Evolutionary conservation across 1,140 invertebrate genomes (phyloP).

Genomic region (Drosophila azteca): DNA sequence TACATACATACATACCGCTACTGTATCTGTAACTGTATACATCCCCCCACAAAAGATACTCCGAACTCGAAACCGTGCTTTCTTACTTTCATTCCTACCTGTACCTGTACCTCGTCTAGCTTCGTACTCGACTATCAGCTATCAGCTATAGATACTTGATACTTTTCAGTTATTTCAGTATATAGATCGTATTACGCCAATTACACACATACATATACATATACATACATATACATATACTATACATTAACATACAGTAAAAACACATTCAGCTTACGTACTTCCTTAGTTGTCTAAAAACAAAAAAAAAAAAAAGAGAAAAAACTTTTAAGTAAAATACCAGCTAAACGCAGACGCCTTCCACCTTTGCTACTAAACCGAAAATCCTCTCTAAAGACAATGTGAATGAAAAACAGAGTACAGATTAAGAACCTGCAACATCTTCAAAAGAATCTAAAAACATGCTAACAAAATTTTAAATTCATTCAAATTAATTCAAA

Average conservation of each 20-base stretch:
- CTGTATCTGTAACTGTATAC: slow-evolving; percentile 4
- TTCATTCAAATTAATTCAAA: slow-evolving; percentile 78
- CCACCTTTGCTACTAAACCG: slow-evolving; percentile 27
- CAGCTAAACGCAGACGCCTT: slow-evolving; percentile 59
- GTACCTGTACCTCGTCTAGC: slow-evolving; percentile 51
- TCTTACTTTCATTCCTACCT: slow-evolving; percentile 44
- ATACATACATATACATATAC: slow-evolving; percentile 27
- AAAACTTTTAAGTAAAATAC: slow-evolving; percentile 40
- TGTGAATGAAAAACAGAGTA: slow-evolving; percentile 82
- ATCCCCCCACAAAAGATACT: slow-evolving; percentile 20
- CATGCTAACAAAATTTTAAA: slow-evolving; percentile 76
- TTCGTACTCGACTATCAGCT: slow-evolving; percentile 67
- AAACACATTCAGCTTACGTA: slow-evolving; percentile 34
- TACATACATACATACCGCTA: too few species aligned
- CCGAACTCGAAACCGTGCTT: slow-evolving; percentile 49
- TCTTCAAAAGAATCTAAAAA: slow-evolving; percentile 50
- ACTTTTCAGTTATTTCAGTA: slow-evolving; percentile 53
- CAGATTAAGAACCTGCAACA: slow-evolving; percentile 55
- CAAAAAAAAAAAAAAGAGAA: background rate
- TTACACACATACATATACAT: slow-evolving; percentile 17
- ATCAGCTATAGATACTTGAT: slow-evolving; percentile 45
- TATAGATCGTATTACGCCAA: slow-evolving; percentile 44
- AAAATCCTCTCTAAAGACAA: slow-evolving; percentile 67
- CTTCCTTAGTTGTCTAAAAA: slow-evolving; percentile 55
- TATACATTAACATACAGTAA: slow-evolving; percentile 18